These are phyloP conservation scores for Zaprionus ornatus DNA, from an alignment of 1,140 invertebrate species.

Conservation along the genomic window DNA sequence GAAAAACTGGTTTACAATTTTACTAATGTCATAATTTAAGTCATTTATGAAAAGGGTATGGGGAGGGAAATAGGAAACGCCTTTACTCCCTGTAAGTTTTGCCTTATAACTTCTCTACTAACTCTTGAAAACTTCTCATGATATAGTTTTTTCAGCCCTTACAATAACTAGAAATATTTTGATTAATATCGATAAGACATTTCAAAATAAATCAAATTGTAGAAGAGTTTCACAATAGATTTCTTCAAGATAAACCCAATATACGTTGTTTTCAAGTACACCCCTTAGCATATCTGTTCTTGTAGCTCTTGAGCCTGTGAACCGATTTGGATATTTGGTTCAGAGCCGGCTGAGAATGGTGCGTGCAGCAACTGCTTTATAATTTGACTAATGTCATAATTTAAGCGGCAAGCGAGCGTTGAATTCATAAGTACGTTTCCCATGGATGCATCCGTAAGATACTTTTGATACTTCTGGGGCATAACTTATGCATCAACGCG, in stretches of 20 bases:
- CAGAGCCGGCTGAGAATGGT: neutral
- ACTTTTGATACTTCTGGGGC: conserved; percentile 38
- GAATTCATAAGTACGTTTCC: conserved; percentile 23
- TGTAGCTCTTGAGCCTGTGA: neutral
- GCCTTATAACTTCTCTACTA: neutral
- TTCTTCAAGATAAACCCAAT: neutral
- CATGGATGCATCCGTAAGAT: conserved; percentile 55
- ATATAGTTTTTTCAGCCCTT: neutral
- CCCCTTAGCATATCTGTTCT: neutral
- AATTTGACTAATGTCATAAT: conserved; percentile 40
- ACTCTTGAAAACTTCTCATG: neutral
- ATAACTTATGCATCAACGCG: conserved; percentile 80
- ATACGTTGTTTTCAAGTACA: neutral
- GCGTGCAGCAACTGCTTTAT: conserved; percentile 14
- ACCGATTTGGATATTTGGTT: neutral
- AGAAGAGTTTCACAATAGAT: no score
- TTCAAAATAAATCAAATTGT: no score
- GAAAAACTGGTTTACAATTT: neutral
- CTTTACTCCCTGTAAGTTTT: neutral
- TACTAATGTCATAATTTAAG: conserved; percentile 1
- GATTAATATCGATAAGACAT: no score
- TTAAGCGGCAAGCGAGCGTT: conserved; percentile 5
- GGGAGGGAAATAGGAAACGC: neutral
- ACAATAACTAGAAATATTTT: no score
- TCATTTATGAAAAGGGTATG: neutral